phyloP scores from a whole-genome alignment of 2,888 invertebrate species.

The Apomyelois bistriatella region DNA sequence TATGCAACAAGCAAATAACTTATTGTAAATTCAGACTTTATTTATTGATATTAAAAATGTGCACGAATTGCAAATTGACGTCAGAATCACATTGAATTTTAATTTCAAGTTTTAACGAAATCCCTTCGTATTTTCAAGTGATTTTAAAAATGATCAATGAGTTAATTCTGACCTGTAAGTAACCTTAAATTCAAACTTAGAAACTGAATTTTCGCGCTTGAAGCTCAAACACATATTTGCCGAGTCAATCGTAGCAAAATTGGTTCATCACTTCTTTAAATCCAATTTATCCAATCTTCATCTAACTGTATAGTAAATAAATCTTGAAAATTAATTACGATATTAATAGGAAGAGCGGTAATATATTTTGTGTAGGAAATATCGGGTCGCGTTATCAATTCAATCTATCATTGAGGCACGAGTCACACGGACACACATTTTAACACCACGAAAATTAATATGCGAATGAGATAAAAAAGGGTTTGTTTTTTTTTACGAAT shows the following conservation, averaged over 20 bases:
- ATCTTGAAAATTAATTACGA: conserved; percentile 12
- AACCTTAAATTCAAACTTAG: too few species aligned
- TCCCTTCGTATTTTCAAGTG: too few species aligned
- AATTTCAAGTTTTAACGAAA: too few species aligned
- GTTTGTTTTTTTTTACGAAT: conserved; percentile 29
- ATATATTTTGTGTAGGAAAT: conserved; percentile 11
- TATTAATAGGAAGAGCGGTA: conserved; percentile 5
- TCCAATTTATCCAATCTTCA: conserved; percentile 14
- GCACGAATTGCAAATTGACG: too few species aligned
- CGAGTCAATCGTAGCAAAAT: neutral
- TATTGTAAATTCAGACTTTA: too few species aligned
- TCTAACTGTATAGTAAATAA: conserved; percentile 6
- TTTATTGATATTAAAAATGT: too few species aligned
- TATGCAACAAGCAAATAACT: too few species aligned
- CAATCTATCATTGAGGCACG: conserved; percentile 19
- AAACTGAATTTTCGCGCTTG: too few species aligned
- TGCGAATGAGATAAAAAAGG: conserved; percentile 14
- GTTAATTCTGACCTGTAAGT: too few species aligned
- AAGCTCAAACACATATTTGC: too few species aligned
- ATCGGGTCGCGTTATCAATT: conserved; percentile 9
- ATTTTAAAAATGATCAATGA: too few species aligned
- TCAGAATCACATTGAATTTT: too few species aligned
- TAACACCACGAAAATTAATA: conserved; percentile 13
- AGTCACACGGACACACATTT: conserved; percentile 22
- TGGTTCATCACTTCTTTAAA: conserved; percentile 13